Conservation (phyloP, 2,113 vertebrate genomes). For the Takifugu flavidus region DNA sequence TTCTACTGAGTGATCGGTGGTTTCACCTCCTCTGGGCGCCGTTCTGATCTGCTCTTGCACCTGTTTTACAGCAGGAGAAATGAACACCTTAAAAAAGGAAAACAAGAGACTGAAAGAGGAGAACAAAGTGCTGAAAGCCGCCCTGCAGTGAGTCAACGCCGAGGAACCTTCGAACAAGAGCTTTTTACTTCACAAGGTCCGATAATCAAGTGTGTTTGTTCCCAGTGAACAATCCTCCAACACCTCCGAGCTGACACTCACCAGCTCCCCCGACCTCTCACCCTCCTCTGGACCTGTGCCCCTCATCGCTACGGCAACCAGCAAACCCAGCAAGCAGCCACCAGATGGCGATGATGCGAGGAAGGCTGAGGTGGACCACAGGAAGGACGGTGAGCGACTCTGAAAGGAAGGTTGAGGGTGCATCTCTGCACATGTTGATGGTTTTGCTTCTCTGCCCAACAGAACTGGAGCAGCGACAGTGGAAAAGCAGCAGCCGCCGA, state of each 20-base stretch:
- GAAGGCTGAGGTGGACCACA: constrained; percentile 25
- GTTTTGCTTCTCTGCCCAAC: constrained; percentile 8
- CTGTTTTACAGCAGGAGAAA: constrained; percentile 63
- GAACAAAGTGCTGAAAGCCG: constrained; percentile 41
- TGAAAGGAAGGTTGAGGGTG: background rate
- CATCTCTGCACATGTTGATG: background rate
- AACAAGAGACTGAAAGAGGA: constrained; percentile 70
- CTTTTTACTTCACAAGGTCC: no score
- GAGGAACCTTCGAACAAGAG: background rate
- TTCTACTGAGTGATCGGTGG: no score
- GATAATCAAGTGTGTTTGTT: constrained; percentile 2
- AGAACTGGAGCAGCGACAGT: constrained; percentile 59
- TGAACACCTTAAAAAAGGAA: constrained; percentile 68
- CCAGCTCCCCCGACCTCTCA: constrained; percentile 47
- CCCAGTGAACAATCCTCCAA: constrained; percentile 38
- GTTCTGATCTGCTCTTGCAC: no score
- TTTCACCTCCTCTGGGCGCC: no score
- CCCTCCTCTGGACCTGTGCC: constrained; percentile 35
- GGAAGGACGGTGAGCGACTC: constrained; percentile 33
- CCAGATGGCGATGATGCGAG: constrained; percentile 59
- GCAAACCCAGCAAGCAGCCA: constrained; percentile 36
- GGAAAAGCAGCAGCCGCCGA: constrained; percentile 39
- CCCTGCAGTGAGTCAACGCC: constrained; percentile 58
- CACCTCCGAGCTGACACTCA: constrained; percentile 50
- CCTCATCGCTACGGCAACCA: constrained; percentile 2